Conservation (phyloP, 2,797 vertebrate species). For the Anguilla obscura region DNA sequence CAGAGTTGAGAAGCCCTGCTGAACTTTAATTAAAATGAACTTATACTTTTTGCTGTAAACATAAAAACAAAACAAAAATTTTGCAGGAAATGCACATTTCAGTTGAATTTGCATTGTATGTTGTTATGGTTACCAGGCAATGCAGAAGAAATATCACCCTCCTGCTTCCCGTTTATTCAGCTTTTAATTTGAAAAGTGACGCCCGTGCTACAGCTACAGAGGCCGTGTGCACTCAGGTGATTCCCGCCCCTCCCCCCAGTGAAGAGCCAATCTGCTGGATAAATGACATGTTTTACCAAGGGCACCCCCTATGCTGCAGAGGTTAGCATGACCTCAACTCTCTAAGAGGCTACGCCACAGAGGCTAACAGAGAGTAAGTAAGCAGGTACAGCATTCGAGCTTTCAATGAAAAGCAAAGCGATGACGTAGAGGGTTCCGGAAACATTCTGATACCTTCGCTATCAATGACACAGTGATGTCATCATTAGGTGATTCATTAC, state of each 20-base stretch:
- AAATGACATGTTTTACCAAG: constrained; percentile 69
- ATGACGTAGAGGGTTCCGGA: background rate
- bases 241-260: constrained; percentile 35
- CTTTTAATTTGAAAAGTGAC: background rate
- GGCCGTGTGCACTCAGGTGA: constrained; percentile 60
- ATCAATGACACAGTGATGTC: background rate
- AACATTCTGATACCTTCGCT: background rate
- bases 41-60: background rate
- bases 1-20: background rate
- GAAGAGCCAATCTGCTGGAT: constrained; percentile 66
- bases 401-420: no score
- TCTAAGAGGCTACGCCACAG: constrained; percentile 53
- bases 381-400: no score
- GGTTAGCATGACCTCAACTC: constrained; percentile 62
- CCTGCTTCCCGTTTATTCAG: background rate
- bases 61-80: background rate
- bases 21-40: background rate
- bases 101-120: background rate
- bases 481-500: background rate
- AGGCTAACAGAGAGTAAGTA: no score
- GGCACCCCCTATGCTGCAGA: constrained; percentile 73
- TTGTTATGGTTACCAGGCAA: background rate
- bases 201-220: constrained; percentile 46
- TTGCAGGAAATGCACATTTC: background rate
- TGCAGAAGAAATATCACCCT: background rate